These are phyloP conservation scores for Trilocha varians DNA, from an alignment of 2,888 invertebrate genomes.

Conservation along the genomic window DNA sequence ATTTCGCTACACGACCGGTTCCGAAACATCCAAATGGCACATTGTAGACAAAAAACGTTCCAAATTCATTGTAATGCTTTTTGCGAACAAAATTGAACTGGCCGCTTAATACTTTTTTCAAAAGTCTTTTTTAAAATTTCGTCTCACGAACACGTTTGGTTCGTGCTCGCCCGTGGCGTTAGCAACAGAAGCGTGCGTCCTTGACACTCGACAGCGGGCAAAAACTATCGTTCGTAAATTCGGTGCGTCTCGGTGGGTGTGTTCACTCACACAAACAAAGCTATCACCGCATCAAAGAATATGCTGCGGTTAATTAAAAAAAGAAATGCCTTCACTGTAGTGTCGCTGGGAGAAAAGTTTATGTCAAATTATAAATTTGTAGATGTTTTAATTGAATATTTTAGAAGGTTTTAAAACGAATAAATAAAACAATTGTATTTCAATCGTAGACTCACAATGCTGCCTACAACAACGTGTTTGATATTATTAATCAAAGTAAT, in stretches of 20 bases:
- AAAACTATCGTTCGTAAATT: slow-evolving; percentile 61
- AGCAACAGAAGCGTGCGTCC: slow-evolving; percentile 56
- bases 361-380: no score
- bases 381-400: no score
- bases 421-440: no score
- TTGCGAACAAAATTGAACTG: not conserved
- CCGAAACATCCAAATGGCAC: not conserved
- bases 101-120: not conserved
- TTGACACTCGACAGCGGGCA: slow-evolving; percentile 66
- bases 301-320: slow-evolving; percentile 9
- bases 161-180: slow-evolving; percentile 10
- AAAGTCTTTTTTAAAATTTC: not conserved
- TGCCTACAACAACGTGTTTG: no score
- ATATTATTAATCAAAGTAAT: no score
- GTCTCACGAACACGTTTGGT: not conserved
- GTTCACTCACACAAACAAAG: slow-evolving; percentile 39
- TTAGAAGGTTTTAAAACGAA: no score
- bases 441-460: no score
- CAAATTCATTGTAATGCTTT: not conserved
- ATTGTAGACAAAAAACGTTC: not conserved
- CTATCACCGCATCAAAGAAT: slow-evolving; percentile 35
- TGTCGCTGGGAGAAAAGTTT: no score
- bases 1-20: not conserved
- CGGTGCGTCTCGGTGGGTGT: slow-evolving; percentile 61
- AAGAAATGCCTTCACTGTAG: not conserved